Percentiles rank a stretch among this genome's conserved stretches.
These are phyloP conservation scores for Ophioninae sp. DNA, from an alignment of 2,888 invertebrate species.

Conservation along the genomic window DNA sequence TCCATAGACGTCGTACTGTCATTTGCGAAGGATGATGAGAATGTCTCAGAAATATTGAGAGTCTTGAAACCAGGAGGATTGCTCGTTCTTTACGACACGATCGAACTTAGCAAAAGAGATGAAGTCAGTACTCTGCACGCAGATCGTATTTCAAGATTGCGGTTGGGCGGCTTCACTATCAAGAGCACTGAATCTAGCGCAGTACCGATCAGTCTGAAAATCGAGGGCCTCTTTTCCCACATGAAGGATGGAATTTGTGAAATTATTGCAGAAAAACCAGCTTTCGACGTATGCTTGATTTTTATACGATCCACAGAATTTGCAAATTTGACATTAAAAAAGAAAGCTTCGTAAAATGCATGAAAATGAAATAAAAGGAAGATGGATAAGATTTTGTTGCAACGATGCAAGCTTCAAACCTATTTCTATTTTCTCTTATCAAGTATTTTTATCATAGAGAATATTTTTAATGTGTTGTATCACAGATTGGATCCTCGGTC, in stretches of 20 bases:
- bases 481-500: conserved; percentile 85
- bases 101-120: conserved; percentile 69
- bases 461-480: conserved; percentile 34
- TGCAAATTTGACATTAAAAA: too few species aligned
- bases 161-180: conserved; percentile 86
- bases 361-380: too few species aligned
- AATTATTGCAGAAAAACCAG: conserved; percentile 74
- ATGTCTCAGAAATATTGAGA: conserved; percentile 84
- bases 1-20: conserved; percentile 85
- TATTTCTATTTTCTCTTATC: not conserved
- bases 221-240: conserved; percentile 53
- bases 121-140: conserved; percentile 68
- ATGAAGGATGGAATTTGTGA: conserved; percentile 65
- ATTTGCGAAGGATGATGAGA: conserved; percentile 79
- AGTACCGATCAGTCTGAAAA: conserved; percentile 47
- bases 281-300: conserved; percentile 72
- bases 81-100: conserved; percentile 82
- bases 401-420: conserved; percentile 32
- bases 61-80: conserved; percentile 86
- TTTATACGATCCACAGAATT: not conserved
- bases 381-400: too few species aligned
- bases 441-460: not conserved
- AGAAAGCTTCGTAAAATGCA: too few species aligned
- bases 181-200: conserved; percentile 59
- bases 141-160: conserved; percentile 82